Conservation (phyloP, 2,888 invertebrate genomes). For the Rhagonycha fulva region DNA sequence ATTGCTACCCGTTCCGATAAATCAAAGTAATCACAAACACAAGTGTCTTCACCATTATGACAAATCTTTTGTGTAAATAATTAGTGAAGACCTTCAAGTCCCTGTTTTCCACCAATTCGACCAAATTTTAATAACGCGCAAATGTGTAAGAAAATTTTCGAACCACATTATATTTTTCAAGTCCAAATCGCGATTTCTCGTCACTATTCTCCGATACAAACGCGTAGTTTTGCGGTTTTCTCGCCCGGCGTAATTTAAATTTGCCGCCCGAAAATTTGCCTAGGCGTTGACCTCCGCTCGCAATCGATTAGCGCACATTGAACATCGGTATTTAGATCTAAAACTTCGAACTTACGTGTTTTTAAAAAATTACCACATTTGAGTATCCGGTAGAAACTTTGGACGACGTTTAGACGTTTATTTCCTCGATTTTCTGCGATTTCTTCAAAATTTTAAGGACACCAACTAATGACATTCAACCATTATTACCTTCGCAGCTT, state of each 20-base stretch:
- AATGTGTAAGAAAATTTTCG: slow-evolving; percentile 4
- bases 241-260: slow-evolving; percentile 12
- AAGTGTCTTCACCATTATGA: background rate
- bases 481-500: too few relatives aligned
- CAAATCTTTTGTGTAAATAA: background rate
- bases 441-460: slow-evolving; percentile 6
- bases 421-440: slow-evolving; percentile 13
- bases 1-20: background rate
- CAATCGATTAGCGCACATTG: slow-evolving; percentile 32
- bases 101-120: slow-evolving; percentile 16
- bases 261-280: slow-evolving; percentile 14
- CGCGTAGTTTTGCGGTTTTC: background rate
- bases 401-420: slow-evolving; percentile 12
- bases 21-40: background rate
- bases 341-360: slow-evolving; percentile 35
- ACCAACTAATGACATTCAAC: background rate
- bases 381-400: slow-evolving; percentile 21
- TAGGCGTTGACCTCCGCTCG: slow-evolving; percentile 34
- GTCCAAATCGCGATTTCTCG: slow-evolving; percentile 12
- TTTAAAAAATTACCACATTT: slow-evolving; percentile 31
- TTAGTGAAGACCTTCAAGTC: slow-evolving; percentile 7
- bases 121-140: slow-evolving; percentile 12
- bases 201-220: background rate
- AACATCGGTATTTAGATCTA: slow-evolving; percentile 26
- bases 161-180: slow-evolving; percentile 1